Evolutionary conservation across 2,888 invertebrate species (phyloP).

Genomic region (Xanthorhoe designata): DNA sequence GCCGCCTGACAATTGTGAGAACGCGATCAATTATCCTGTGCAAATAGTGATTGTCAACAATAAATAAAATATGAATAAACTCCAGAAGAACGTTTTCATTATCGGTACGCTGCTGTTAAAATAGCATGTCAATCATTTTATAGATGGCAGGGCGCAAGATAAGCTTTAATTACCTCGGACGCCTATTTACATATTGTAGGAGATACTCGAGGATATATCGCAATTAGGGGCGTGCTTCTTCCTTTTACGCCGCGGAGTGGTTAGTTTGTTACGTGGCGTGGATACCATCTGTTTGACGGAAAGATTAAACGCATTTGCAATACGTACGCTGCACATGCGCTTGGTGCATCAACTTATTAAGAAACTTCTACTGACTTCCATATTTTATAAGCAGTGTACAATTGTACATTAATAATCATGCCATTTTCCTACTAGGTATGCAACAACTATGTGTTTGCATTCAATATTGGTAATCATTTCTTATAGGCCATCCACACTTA

Average conservation of each 20-base stretch:
- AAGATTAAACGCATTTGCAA: constrained; percentile 71
- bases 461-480: constrained; percentile 39
- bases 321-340: constrained; percentile 14
- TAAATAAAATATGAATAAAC: constrained; percentile 78
- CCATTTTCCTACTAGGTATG: constrained; percentile 20
- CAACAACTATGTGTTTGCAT: constrained; percentile 51
- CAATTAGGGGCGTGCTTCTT: constrained; percentile 81
- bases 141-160: constrained; percentile 76
- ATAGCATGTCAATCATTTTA: constrained; percentile 83
- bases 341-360: constrained; percentile 24
- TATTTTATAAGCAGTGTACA: constrained; percentile 20
- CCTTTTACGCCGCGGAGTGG: constrained; percentile 74
- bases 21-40: constrained; percentile 83
- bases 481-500: constrained; percentile 8
- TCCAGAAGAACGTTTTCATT: constrained; percentile 77
- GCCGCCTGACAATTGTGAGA: constrained; percentile 82
- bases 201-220: constrained; percentile 80
- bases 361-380: constrained; percentile 22
- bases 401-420: constrained; percentile 22
- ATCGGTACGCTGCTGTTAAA: constrained; percentile 76
- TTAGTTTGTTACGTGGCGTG: constrained; percentile 65
- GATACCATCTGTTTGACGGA: constrained; percentile 78
- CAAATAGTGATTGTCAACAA: constrained; percentile 82
- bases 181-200: constrained; percentile 83
- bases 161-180: constrained; percentile 83